Evolutionary conservation across 2,113 vertebrate genomes (phyloP).

Genomic region (Malaclemys terrapin): DNA sequence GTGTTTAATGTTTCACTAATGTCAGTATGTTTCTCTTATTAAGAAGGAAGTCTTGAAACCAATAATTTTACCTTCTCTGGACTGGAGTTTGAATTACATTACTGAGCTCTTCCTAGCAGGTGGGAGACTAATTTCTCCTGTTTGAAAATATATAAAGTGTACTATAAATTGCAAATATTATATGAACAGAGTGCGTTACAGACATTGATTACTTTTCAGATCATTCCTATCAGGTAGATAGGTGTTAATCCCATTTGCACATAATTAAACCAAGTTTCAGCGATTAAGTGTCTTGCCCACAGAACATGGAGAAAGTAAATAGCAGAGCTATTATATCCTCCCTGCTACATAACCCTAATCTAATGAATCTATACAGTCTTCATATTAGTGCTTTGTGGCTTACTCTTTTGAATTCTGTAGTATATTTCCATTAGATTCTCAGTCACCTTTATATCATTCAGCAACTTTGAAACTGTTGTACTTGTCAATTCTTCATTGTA

Average conservation of each 20-base stretch:
- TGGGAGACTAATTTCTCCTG: neutral
- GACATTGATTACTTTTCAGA: neutral
- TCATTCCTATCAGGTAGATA: neutral
- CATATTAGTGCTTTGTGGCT: neutral
- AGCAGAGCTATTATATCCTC: neutral
- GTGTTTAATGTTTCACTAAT: neutral
- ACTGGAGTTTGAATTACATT: neutral
- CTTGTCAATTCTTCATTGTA: neutral
- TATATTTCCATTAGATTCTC: neutral
- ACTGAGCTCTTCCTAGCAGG: neutral
- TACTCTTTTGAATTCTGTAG: neutral
- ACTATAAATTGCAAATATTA: no score
- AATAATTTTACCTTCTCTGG: neutral
- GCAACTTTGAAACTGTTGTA: neutral
- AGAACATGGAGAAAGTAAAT: constrained; percentile 6
- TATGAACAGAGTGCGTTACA: neutral
- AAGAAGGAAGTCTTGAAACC: neutral
- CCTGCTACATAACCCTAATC: neutral
- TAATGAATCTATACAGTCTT: neutral
- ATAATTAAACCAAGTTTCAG: constrained; percentile 6
- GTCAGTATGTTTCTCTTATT: neutral
- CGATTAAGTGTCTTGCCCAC: constrained; percentile 4
- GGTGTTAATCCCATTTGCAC: constrained; percentile 4
- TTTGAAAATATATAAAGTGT: neutral
- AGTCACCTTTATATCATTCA: neutral